A percentile compares a stretch with the other conserved stretches of the same genome.
Conservation (phyloP, 2,797 vertebrate species). For the Denticeps clupeoides region DNA sequence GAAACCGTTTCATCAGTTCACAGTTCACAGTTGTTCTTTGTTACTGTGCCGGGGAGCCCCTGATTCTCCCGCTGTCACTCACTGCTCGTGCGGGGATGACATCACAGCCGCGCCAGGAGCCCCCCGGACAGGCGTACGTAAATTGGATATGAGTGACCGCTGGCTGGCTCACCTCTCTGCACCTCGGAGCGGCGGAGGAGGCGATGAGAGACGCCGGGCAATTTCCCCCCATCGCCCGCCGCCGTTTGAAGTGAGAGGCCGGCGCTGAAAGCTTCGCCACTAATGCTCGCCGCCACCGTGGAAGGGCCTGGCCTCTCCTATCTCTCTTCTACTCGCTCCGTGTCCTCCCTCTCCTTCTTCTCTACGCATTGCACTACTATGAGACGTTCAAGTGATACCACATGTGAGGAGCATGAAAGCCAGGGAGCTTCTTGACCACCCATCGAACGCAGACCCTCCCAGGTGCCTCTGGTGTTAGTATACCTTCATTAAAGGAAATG, state of each 20-base stretch:
- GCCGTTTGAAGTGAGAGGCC: conserved; percentile 27
- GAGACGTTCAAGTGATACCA: conserved; percentile 55
- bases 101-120: conserved; percentile 41
- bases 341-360: conserved; percentile 20
- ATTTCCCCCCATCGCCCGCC: conserved; percentile 7
- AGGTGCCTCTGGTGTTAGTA: conserved; percentile 42
- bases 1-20: not conserved
- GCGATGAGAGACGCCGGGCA: conserved; percentile 45
- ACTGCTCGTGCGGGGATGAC: conserved; percentile 32
- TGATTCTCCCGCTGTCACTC: not conserved
- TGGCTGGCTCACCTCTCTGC: conserved; percentile 48
- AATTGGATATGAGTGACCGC: conserved; percentile 67
- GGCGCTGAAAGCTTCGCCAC: conserved; percentile 27
- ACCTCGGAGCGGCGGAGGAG: conserved; percentile 33
- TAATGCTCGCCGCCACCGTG: conserved; percentile 22
- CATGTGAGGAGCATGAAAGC: conserved; percentile 51
- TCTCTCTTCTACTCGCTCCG: conserved; percentile 9
- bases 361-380: conserved; percentile 13
- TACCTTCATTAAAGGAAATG: conserved; percentile 32
- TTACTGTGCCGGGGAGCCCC: not conserved
- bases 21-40: conserved; percentile 1
- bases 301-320: conserved; percentile 12
- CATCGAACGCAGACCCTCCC: conserved; percentile 47
- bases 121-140: conserved; percentile 58
- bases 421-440: conserved; percentile 53